Conservation (phyloP, 2,797 vertebrate genomes). For the Falco biarmicus region DNA sequence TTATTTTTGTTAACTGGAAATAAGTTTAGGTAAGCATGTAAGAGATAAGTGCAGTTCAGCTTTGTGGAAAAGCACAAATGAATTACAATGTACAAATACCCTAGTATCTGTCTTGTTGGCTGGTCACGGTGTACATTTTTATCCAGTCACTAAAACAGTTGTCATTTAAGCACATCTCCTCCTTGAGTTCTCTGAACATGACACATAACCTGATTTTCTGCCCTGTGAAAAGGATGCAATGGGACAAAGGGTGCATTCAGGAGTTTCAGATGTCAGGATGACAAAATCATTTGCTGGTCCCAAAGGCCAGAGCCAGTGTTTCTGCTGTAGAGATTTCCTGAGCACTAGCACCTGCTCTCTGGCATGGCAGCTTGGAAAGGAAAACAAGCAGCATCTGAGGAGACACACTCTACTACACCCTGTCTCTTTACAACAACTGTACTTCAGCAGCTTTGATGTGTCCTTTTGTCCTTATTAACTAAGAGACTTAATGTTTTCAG, state of each 20-base stretch:
- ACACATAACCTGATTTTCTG: constrained; percentile 61
- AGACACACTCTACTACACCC: not conserved
- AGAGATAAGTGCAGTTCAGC: not conserved
- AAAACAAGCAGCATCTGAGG: constrained; percentile 31
- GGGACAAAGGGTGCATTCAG: constrained; percentile 43
- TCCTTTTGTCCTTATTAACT: not conserved
- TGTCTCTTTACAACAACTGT: not conserved
- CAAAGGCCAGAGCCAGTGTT: constrained; percentile 26
- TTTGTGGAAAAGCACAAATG: not conserved
- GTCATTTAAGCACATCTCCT: constrained; percentile 6
- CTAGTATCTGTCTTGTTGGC: not conserved
- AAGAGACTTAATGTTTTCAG: not conserved
- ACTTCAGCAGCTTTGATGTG: not conserved
- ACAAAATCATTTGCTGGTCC: constrained; percentile 26
- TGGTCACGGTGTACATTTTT: not conserved
- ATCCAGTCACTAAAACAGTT: not conserved
- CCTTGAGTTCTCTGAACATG: not conserved
- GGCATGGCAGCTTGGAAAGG: not conserved
- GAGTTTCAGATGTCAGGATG: constrained; percentile 61
- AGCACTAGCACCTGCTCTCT: constrained; percentile 38
- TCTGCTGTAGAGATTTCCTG: not conserved
- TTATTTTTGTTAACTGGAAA: constrained; percentile 18
- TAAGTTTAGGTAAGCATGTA: not conserved
- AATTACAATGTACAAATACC: not conserved
- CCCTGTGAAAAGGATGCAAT: constrained; percentile 39